These are phyloP conservation scores for Chymomyza procnemis DNA, from an alignment of 2,888 invertebrate genomes.

Conservation along the genomic window DNA sequence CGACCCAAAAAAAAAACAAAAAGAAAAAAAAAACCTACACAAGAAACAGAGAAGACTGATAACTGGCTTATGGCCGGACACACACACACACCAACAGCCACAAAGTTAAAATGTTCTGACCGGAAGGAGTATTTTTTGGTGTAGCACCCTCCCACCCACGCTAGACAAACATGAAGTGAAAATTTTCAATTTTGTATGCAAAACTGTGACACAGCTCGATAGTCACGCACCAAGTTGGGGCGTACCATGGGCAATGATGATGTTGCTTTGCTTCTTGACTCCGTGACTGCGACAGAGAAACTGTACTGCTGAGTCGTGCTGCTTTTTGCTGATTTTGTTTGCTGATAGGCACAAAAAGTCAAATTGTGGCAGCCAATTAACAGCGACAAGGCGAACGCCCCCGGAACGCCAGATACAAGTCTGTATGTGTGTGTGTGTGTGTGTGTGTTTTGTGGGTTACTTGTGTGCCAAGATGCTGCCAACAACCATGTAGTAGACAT, in stretches of 20 bases:
- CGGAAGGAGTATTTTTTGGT: constrained; percentile 3
- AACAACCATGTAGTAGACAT: too few relatives aligned
- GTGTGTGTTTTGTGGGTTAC: too few relatives aligned
- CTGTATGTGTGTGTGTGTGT: not conserved
- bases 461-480: too few relatives aligned
- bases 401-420: not conserved
- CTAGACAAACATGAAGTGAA: constrained; percentile 60
- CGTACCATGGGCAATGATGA: constrained; percentile 22
- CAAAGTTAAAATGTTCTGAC: not conserved
- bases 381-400: constrained; percentile 34
- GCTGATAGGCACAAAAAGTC: constrained; percentile 68
- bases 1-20: not conserved
- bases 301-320: not conserved
- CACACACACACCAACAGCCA: not conserved
- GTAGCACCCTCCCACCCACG: not conserved
- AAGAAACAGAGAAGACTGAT: not conserved
- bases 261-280: constrained; percentile 5
- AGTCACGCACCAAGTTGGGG: constrained; percentile 55
- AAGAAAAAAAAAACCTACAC: constrained; percentile 3
- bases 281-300: constrained; percentile 28
- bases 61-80: not conserved
- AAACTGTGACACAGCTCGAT: constrained; percentile 66
- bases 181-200: constrained; percentile 68
- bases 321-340: constrained; percentile 59
- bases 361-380: constrained; percentile 74